phyloP scores from a whole-genome alignment of 2,113 vertebrate species.

The Aleadryas rufinucha region DNA sequence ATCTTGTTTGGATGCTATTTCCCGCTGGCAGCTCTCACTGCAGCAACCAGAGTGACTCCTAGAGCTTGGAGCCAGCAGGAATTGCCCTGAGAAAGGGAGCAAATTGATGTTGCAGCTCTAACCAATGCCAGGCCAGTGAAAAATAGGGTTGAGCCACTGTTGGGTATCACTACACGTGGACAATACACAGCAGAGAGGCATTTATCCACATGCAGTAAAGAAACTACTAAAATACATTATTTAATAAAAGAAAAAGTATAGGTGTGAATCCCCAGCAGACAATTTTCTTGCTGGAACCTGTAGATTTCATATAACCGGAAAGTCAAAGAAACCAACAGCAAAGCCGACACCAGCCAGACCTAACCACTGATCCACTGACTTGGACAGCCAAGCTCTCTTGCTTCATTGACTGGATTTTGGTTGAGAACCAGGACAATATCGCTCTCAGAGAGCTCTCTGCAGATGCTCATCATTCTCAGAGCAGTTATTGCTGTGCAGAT shows the following conservation, averaged over 20 bases:
- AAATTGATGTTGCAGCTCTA: neutral
- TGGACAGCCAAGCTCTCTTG: neutral
- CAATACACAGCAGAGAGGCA: neutral
- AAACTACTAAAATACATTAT: neutral
- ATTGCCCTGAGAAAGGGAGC: neutral
- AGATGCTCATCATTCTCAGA: neutral
- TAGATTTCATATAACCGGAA: neutral
- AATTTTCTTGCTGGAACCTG: neutral
- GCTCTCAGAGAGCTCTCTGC: neutral
- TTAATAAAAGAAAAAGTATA: neutral
- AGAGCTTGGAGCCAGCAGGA: neutral
- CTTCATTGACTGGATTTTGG: neutral
- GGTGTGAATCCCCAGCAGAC: neutral
- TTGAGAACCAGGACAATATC: neutral
- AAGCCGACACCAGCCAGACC: neutral
- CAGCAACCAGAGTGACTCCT: accelerated
- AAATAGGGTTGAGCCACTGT: neutral
- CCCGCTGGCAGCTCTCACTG: neutral
- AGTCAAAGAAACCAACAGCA: neutral
- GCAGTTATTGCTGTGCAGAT: neutral
- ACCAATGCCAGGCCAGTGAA: neutral
- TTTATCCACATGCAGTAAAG: neutral
- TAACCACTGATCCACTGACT: neutral
- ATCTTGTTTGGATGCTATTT: neutral
- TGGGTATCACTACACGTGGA: neutral